Evolutionary conservation across 1,140 invertebrate genomes (phyloP).

Genomic region (Heliconius hermathena): DNA sequence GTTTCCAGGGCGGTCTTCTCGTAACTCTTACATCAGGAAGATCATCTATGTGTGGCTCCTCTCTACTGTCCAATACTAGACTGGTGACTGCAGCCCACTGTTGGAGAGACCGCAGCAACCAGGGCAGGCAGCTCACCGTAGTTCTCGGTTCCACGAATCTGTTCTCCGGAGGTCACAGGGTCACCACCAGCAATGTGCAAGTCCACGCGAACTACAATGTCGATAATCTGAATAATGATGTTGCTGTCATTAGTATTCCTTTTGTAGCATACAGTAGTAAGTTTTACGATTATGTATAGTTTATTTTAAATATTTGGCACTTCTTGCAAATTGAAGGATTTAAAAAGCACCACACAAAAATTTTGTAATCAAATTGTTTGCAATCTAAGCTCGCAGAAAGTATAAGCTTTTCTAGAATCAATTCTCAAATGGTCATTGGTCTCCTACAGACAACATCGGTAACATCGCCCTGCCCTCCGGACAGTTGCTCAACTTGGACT

Average conservation of each 20-base stretch:
- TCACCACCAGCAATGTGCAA: constrained; percentile 33
- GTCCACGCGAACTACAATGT: constrained; percentile 33
- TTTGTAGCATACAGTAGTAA: constrained; percentile 38
- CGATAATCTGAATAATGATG: constrained; percentile 33
- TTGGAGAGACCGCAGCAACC: constrained; percentile 36
- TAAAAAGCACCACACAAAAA: no score
- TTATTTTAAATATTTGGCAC: neutral
- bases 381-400: no score
- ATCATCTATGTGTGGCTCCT: constrained; percentile 47
- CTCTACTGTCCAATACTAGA: constrained; percentile 47
- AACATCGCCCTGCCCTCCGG: constrained; percentile 44
- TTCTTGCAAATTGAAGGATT: neutral
- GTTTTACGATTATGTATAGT: neutral
- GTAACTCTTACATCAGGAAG: constrained; percentile 30
- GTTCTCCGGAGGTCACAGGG: constrained; percentile 43
- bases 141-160: constrained; percentile 44
- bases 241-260: constrained; percentile 34
- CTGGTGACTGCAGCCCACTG: constrained; percentile 52
- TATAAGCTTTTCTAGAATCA: neutral
- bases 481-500: constrained; percentile 30
- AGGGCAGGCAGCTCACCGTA: constrained; percentile 35
- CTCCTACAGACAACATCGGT: constrained; percentile 43
- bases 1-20: constrained; percentile 44
- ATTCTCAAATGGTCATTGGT: neutral
- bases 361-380: no score